Evolutionary conservation across 92 coral and sea anemone species (phyloP).

Genomic region (Bergia puertoricense): DNA sequence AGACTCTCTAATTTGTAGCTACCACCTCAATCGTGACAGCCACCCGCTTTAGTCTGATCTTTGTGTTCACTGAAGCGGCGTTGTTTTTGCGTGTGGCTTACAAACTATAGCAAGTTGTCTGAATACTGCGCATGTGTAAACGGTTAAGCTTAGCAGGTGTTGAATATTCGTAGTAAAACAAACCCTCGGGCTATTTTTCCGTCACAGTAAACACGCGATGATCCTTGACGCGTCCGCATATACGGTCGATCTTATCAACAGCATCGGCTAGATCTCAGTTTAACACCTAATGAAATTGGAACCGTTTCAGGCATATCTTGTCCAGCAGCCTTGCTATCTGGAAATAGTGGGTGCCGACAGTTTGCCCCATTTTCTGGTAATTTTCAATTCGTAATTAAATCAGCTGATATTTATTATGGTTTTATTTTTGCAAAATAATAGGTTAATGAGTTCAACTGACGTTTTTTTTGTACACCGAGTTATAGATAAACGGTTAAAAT

Average conservation of each 20-base stretch:
- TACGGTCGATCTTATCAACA: neutral
- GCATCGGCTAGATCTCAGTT: neutral
- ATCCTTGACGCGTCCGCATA: neutral
- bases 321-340: neutral
- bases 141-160: conserved; percentile 26
- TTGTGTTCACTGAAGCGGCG: conserved; percentile 29
- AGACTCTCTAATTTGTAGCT: neutral
- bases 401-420: neutral
- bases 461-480: neutral
- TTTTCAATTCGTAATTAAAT: too few species aligned
- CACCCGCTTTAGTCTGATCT: conserved; percentile 27
- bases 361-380: neutral
- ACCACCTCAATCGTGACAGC: conserved; percentile 15
- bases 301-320: neutral
- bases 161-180: conserved; percentile 16
- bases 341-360: neutral
- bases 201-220: conserved; percentile 22
- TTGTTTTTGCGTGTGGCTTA: conserved; percentile 53
- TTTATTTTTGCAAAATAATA: too few species aligned
- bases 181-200: conserved; percentile 35
- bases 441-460: too few species aligned
- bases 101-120: conserved; percentile 45
- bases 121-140: conserved; percentile 7
- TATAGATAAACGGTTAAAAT: too few species aligned
- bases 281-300: too few species aligned